Evolutionary conservation across 1,140 invertebrate species (phyloP), one percentile per base, ranked within the genome.

Genomic region (Myzus persicae): DNA sequence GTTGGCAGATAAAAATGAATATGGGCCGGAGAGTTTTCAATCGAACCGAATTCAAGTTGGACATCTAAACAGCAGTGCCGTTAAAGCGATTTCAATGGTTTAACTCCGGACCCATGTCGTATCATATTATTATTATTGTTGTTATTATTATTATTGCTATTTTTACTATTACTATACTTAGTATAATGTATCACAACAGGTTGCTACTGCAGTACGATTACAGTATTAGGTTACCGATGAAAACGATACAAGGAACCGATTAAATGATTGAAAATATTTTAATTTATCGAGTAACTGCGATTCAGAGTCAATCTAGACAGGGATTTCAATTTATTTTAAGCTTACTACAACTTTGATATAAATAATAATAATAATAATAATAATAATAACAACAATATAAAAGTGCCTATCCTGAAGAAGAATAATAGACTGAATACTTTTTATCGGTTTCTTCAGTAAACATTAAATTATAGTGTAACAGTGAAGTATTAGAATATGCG

Each of bases 391-490:
- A 51, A 24, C 20, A 76, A n/a, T n/a, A n/a, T 76, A 76, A 76
- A n/a, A 14, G 59, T 67, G n/a, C 54, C 9, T 59, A 59, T 4
- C 14, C 59, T 11, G 3, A 67, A 67, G 59, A 67, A 76, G 5
- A 76, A 36, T n/a, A 36, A 76, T 76, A n/a, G n/a, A 67, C 1
- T 67, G 59, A 18, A 67, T 18, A 67, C 18, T 0, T 76, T 18
- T 5, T 76, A n/a, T 76, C 31, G 59, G 59, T n/a, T 5, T 76
- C 31, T 76, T 76, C 31, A 14, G 59, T 18, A 18, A 18, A 18
- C n/a, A 76, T 76, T 76, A n/a, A n/a, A 76, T 76, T 76, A 76
- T 76, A n/a, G 36, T 76, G 36, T 76, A n/a, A 76, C 36, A 82
- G 22, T 36, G 7, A 82, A 82, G 81, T 38, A 82, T 82, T 82